Percentiles rank a stretch among this genome's conserved stretches.
Evolutionary conservation across 2,888 invertebrate species (phyloP).

Genomic region (Drosophila barbarae): DNA sequence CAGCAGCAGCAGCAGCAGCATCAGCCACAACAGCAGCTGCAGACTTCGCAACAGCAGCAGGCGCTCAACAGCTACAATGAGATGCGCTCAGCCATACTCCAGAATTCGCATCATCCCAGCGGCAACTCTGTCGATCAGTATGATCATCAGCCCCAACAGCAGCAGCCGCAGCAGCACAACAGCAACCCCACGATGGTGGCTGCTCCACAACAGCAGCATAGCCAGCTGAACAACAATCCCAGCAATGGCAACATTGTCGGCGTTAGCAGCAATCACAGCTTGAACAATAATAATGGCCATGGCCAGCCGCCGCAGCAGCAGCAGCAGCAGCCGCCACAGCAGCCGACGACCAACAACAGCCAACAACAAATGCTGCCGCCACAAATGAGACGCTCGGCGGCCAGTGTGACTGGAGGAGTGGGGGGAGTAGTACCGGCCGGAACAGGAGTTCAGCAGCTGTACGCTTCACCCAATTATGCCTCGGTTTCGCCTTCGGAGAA

Average conservation of each 20-base stretch:
- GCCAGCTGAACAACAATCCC: slow-evolving; percentile 45
- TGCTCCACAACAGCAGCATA: slow-evolving; percentile 42
- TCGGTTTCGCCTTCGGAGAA: slow-evolving; percentile 65
- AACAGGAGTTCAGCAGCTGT: slow-evolving; percentile 62
- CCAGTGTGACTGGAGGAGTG: slow-evolving; percentile 36
- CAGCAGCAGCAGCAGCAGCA: slow-evolving; percentile 63
- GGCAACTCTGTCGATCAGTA: slow-evolving; percentile 66
- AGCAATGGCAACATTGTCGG: slow-evolving; percentile 41
- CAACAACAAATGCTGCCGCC: slow-evolving; percentile 57
- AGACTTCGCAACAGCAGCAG: slow-evolving; percentile 69
- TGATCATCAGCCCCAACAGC: slow-evolving; percentile 31
- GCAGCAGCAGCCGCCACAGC: slow-evolving; percentile 16
- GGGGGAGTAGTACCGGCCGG: slow-evolving; percentile 21
- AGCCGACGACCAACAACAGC: slow-evolving; percentile 15
- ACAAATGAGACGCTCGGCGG: slow-evolving; percentile 52
- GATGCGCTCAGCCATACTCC: slow-evolving; percentile 77
- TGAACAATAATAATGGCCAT: slow-evolving; percentile 50
- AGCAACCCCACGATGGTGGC: slow-evolving; percentile 47
- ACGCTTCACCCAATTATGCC: slow-evolving; percentile 66
- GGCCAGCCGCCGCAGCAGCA: slow-evolving; percentile 34
- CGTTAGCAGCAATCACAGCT: slow-evolving; percentile 45
- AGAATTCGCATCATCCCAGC: slow-evolving; percentile 79
- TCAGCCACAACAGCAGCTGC: slow-evolving; percentile 65
- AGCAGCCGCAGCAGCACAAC: slow-evolving; percentile 41
- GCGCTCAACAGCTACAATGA: slow-evolving; percentile 76